phyloP scores from a whole-genome alignment of 2,113 vertebrate species.

The Rhinolophus ferrumequinum region DNA sequence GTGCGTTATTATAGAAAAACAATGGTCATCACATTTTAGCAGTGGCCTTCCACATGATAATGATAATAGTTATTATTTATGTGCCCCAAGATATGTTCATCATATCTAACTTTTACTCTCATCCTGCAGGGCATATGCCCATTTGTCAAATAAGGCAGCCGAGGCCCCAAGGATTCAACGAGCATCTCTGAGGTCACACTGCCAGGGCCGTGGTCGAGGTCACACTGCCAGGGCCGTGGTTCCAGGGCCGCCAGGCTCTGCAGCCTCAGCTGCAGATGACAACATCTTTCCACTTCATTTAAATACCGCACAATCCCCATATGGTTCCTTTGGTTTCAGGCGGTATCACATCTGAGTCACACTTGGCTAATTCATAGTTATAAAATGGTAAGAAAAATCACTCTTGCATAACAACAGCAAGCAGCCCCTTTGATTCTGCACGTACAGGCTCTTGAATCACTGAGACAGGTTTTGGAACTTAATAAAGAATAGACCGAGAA shows the following conservation, averaged over 20 bases:
- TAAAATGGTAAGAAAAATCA: background rate
- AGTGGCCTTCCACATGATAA: background rate
- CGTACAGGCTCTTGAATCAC: background rate
- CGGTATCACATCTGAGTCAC: background rate
- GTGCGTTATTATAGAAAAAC: background rate
- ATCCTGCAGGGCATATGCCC: no score
- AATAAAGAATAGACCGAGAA: background rate
- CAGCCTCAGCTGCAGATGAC: no score
- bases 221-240: background rate
- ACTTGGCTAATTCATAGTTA: slow-evolving; percentile 49
- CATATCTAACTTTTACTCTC: background rate
- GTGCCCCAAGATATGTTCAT: accelerated
- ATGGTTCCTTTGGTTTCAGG: slow-evolving; percentile 53
- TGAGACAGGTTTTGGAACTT: background rate
- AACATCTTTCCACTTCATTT: background rate
- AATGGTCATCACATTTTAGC: background rate
- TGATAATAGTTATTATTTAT: background rate
- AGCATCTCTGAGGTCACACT: accelerated
- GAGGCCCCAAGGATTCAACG: accelerated
- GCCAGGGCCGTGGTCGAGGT: accelerated
- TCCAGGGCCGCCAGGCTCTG: background rate
- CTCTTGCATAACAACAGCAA: background rate
- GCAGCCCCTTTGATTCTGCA: background rate
- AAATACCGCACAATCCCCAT: background rate
- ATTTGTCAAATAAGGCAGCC: background rate